A percentile compares a stretch with the other conserved stretches of the same genome.
These are phyloP conservation scores for Lerista edwardsae DNA, from an alignment of 2,797 vertebrate genomes.

Conservation along the genomic window DNA sequence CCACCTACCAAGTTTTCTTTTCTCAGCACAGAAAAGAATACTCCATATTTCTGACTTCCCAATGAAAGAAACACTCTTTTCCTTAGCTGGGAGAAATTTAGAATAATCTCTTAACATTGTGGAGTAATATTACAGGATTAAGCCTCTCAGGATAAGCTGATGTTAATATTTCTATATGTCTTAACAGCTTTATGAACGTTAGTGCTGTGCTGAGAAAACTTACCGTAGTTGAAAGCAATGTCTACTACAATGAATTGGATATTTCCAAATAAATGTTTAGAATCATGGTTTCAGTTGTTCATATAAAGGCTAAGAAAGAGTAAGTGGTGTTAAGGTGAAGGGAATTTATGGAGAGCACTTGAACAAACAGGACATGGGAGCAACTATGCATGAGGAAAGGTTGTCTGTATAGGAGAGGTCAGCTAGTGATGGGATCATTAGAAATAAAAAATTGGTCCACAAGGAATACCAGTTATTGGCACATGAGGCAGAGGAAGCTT, in stretches of 20 bases:
- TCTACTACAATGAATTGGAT: neutral
- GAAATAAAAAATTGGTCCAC: conserved; percentile 35
- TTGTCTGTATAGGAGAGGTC: neutral
- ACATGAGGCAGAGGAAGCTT: neutral
- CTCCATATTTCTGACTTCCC: neutral
- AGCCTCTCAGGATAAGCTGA: conserved; percentile 2
- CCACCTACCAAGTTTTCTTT: conserved; percentile 23
- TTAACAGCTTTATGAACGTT: neutral
- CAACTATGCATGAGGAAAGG: conserved; percentile 30
- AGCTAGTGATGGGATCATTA: conserved; percentile 3
- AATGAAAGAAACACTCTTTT: neutral
- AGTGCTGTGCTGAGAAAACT: neutral
- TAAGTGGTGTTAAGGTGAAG: conserved; percentile 5
- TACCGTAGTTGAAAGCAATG: neutral
- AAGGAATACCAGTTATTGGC: conserved; percentile 24
- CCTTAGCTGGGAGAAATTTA: neutral
- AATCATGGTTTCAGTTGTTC: conserved; percentile 12
- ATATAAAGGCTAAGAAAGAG: conserved; percentile 6
- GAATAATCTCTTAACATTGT: neutral
- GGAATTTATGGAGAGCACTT: conserved; percentile 11
- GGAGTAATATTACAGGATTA: neutral
- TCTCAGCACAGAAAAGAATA: too few relatives aligned
- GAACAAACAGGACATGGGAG: conserved; percentile 14
- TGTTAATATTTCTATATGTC: neutral
- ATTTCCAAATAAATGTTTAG: conserved; percentile 8